Conservation (phyloP, 2,113 vertebrate genomes). For the Lophochroa leadbeateri region DNA sequence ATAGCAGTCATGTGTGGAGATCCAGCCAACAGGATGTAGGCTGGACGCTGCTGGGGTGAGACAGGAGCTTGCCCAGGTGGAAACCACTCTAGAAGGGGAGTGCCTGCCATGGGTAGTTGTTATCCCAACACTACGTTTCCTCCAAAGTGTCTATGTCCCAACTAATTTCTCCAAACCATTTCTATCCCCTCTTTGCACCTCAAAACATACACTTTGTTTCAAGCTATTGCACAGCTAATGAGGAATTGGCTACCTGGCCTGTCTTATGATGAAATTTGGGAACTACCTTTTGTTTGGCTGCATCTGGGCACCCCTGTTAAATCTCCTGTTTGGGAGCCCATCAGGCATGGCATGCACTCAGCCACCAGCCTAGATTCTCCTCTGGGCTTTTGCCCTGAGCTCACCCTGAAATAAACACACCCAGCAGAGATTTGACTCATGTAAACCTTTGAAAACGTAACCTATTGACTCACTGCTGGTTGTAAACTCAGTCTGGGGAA, state of each 20-base stretch:
- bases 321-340: not conserved
- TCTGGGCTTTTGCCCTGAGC: not conserved
- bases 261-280: not conserved
- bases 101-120: not conserved
- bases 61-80: not conserved
- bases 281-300: not conserved
- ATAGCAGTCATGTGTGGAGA: not conserved
- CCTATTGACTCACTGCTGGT: not conserved
- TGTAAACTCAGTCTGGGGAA: not conserved
- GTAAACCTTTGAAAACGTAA: not conserved
- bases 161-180: not conserved
- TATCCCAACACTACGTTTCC: not conserved
- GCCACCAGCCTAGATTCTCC: not conserved
- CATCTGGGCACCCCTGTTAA: not conserved
- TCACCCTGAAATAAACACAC: not conserved
- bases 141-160: not conserved
- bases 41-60: not conserved
- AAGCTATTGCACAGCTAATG: not conserved
- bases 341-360: not conserved
- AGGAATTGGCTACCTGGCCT: not conserved
- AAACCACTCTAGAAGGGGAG: not conserved
- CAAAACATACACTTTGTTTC: not conserved
- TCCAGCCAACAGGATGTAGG: not conserved
- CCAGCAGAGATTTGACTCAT: not conserved
- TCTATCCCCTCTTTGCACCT: not conserved